A percentile compares a stretch with the other conserved stretches of the same genome.
Evolutionary conservation across 2,797 vertebrate genomes (phyloP).

Genomic region (Fistularia tabacaria): DNA sequence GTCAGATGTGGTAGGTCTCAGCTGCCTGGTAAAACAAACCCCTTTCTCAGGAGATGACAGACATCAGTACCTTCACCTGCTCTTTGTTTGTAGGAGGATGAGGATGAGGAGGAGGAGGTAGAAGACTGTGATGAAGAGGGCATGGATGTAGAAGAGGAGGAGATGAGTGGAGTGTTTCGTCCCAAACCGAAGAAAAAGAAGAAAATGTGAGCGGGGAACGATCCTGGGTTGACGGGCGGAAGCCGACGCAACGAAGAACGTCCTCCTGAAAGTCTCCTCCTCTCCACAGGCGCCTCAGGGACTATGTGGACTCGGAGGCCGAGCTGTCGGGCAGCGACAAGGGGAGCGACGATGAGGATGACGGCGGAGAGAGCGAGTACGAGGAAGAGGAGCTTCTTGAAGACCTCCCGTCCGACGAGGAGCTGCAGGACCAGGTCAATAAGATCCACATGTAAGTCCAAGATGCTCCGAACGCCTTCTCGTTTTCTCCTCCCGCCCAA

Average conservation of each 20-base stretch:
- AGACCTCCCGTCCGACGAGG: constrained; percentile 87
- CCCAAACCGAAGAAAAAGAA: constrained; percentile 73
- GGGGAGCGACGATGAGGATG: constrained; percentile 89
- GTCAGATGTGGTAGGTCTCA: constrained; percentile 80
- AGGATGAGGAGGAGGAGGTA: constrained; percentile 40
- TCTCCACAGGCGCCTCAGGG: constrained; percentile 75
- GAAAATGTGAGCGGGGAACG: constrained; percentile 78
- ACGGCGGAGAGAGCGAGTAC: constrained; percentile 81
- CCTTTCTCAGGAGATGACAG: too few species aligned
- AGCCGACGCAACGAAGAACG: not conserved
- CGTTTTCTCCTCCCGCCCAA: not conserved
- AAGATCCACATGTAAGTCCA: constrained; percentile 95
- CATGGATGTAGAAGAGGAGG: constrained; percentile 71
- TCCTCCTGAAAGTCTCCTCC: not conserved
- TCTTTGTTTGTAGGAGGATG: constrained; percentile 58
- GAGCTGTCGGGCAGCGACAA: constrained; percentile 91
- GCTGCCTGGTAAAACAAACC: too few species aligned
- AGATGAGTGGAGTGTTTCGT: constrained; percentile 78
- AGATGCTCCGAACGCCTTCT: not conserved
- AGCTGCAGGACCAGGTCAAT: constrained; percentile 90
- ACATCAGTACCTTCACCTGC: too few species aligned
- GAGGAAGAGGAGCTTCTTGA: constrained; percentile 91
- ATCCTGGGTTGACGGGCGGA: not conserved
- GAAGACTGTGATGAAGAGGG: constrained; percentile 37
- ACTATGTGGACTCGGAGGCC: constrained; percentile 92